Conservation (phyloP, 2,113 vertebrate species). For the Oreotrochilus melanogaster region DNA sequence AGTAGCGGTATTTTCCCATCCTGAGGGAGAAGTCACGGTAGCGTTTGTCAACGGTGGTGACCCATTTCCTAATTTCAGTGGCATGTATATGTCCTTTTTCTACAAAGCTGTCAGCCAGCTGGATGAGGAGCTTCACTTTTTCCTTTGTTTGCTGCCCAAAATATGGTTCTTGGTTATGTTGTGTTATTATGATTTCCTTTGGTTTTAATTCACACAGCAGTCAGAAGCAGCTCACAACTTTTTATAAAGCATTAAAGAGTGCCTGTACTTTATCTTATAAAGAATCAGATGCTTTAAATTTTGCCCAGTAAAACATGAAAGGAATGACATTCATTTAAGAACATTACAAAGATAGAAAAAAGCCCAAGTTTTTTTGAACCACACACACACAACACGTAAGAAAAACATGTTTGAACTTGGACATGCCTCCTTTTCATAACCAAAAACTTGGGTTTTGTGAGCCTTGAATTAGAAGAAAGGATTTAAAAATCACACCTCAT, state of each 20-base stretch:
- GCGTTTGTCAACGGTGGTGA: conserved; percentile 92
- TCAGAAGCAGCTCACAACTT: neutral
- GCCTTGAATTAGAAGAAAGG: neutral
- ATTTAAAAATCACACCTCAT: neutral
- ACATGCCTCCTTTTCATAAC: neutral
- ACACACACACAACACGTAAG: neutral
- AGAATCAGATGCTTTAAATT: neutral
- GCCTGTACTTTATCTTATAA: neutral
- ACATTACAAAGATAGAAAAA: neutral
- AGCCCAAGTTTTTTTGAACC: neutral
- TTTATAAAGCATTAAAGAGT: neutral
- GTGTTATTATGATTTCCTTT: neutral
- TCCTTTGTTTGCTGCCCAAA: conserved; percentile 95
- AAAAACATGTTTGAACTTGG: neutral
- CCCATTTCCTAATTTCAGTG: conserved; percentile 95
- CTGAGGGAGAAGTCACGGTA: conserved; percentile 95
- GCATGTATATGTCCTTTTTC: conserved; percentile 96
- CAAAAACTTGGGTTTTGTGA: neutral
- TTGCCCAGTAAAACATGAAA: neutral
- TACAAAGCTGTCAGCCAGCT: conserved; percentile 95
- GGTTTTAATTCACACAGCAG: conserved; percentile 8
- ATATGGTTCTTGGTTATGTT: conserved; percentile 56
- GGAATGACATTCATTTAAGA: neutral
- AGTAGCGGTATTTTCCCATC: conserved; percentile 92
- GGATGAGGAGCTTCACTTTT: conserved; percentile 97